These are phyloP conservation scores for Tipula confusa DNA, from an alignment of 2,888 invertebrate genomes.

Conservation along the genomic window DNA sequence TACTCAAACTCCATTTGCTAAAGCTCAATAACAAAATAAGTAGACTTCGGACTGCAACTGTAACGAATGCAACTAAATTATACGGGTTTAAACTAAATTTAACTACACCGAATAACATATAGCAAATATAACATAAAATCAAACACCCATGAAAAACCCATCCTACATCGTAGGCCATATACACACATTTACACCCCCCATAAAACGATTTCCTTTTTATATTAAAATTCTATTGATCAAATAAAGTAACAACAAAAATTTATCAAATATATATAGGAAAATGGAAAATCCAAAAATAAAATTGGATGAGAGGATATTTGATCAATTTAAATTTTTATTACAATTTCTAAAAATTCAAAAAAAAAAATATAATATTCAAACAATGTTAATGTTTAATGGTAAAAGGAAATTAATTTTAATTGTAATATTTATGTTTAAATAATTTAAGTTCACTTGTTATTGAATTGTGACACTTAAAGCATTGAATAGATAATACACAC, in stretches of 20 bases:
- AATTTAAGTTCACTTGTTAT: background rate
- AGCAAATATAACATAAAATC: too few relatives aligned
- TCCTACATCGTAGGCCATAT: background rate
- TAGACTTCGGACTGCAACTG: too few relatives aligned
- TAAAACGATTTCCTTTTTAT: background rate
- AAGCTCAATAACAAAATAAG: too few relatives aligned
- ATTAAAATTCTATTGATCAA: background rate
- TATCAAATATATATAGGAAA: background rate
- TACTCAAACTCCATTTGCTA: too few relatives aligned
- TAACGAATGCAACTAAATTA: too few relatives aligned
- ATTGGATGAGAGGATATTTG: background rate
- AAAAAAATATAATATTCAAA: background rate
- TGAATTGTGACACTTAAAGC: background rate
- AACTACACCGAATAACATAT: too few relatives aligned
- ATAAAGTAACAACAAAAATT: background rate
- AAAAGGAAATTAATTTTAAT: constrained; percentile 5
- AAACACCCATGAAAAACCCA: too few relatives aligned
- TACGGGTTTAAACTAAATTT: too few relatives aligned
- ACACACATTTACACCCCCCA: background rate
- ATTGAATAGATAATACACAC: background rate
- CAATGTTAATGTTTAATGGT: background rate
- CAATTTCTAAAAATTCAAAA: background rate
- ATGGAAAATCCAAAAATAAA: background rate
- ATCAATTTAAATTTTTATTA: background rate
- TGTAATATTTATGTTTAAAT: background rate